Conservation (phyloP, 2,797 vertebrate genomes). For the Esox masquinongy region DNA sequence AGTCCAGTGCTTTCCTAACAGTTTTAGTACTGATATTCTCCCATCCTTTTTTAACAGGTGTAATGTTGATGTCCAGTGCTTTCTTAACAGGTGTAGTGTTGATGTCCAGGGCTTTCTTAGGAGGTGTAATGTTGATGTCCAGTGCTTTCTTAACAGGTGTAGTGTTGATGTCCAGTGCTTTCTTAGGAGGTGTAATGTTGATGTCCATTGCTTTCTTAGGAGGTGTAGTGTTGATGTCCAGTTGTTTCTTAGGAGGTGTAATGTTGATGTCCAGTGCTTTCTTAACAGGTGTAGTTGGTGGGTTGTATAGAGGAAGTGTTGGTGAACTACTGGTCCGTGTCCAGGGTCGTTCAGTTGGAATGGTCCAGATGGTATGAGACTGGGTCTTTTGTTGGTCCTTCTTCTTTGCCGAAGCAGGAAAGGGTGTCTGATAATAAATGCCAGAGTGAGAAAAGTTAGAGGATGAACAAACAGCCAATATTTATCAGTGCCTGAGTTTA, state of each 20-base stretch:
- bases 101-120: neutral
- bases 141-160: neutral
- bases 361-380: slow-evolving; percentile 61
- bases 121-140: neutral
- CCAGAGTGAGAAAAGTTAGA: slow-evolving; percentile 17
- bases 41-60: neutral
- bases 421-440: slow-evolving; percentile 60
- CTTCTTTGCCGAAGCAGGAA: slow-evolving; percentile 55
- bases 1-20: slow-evolving; percentile 2
- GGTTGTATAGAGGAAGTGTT: slow-evolving; percentile 66
- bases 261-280: slow-evolving; percentile 61
- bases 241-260: slow-evolving; percentile 30
- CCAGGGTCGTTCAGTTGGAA: slow-evolving; percentile 66
- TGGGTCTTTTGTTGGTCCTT: slow-evolving; percentile 45
- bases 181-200: neutral
- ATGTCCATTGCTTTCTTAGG: neutral
- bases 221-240: slow-evolving; percentile 43
- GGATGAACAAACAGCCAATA: neutral
- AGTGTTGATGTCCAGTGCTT: neutral
- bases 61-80: neutral
- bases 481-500: too few species aligned
- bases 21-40: neutral
- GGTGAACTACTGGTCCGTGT: slow-evolving; percentile 54
- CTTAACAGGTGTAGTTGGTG: slow-evolving; percentile 55
- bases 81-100: neutral